Conservation (phyloP, 2,113 vertebrate genomes). For the Mola mola region DNA sequence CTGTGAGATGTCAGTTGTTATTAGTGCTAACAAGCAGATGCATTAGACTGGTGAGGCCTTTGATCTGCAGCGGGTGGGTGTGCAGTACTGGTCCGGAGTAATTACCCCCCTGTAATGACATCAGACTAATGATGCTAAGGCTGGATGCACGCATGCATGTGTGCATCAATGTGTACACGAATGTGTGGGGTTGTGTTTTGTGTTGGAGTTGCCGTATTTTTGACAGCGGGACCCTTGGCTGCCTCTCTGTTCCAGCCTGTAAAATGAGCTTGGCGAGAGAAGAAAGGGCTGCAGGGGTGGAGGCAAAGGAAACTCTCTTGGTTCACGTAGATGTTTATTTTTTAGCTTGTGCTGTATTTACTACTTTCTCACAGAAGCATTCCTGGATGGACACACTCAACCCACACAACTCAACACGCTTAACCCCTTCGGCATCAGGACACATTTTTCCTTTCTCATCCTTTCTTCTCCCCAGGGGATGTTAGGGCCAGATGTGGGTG, state of each 20-base stretch:
- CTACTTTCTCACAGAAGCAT: constrained; percentile 2
- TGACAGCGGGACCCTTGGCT: neutral
- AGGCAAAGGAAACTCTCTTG: constrained; percentile 19
- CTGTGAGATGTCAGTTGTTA: constrained; percentile 44
- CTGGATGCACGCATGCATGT: constrained; percentile 9
- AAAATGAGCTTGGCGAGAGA: neutral
- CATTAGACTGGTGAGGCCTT: constrained; percentile 47
- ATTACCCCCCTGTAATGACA: constrained; percentile 46
- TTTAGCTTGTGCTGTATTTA: neutral
- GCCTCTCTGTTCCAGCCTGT: constrained; percentile 16
- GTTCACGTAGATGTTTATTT: constrained; percentile 22
- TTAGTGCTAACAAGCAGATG: constrained; percentile 63
- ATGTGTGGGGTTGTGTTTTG: neutral
- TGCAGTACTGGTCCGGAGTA: constrained; percentile 18
- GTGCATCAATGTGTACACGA: neutral
- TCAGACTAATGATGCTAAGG: constrained; percentile 38
- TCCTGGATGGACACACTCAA: neutral
- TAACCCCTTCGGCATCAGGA: constrained; percentile 11
- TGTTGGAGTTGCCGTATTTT: constrained; percentile 2
- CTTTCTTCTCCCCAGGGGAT: constrained; percentile 21
- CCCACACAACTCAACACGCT: too few relatives aligned
- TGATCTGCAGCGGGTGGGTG: constrained; percentile 41
- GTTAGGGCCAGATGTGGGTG: constrained; percentile 33
- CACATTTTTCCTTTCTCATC: constrained; percentile 11
- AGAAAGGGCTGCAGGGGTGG: neutral